Conservation (phyloP, 2,888 invertebrate species). For the Heliconius cydno region DNA sequence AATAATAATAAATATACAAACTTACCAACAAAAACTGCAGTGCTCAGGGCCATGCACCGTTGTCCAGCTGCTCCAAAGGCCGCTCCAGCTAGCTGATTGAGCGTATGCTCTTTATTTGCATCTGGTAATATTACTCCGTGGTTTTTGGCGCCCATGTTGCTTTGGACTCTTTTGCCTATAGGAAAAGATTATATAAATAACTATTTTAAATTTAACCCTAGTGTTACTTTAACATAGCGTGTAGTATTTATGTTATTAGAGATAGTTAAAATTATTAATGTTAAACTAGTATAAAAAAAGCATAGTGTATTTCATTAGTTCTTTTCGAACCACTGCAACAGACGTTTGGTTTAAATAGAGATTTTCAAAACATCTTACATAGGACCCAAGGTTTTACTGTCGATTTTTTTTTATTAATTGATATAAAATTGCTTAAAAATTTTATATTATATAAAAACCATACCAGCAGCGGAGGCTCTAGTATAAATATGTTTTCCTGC, state of each 20-base stretch:
- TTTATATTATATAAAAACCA: conserved; percentile 61
- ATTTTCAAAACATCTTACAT: no score
- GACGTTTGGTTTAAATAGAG: no score
- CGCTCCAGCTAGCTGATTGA: conserved; percentile 96
- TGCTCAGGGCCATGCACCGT: conserved; percentile 99
- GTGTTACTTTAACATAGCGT: no score
- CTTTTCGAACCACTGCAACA: no score
- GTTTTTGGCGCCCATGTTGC: conserved; percentile 99
- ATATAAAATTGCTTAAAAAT: neutral
- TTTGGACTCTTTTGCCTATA: conserved; percentile 93
- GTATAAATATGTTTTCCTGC: conserved; percentile 98
- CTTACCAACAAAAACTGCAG: conserved; percentile 93
- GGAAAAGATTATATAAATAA: conserved; percentile 15
- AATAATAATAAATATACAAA: conserved; percentile 57
- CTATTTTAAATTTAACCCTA: no score
- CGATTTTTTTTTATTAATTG: no score
- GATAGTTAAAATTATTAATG: no score
- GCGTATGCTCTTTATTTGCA: conserved; percentile 97
- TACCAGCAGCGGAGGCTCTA: conserved; percentile 94
- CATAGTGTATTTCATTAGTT: no score
- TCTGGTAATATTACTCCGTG: conserved; percentile 98
- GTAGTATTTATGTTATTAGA: no score
- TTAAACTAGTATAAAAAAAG: no score
- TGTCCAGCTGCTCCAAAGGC: conserved; percentile 99
- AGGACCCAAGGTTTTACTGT: no score